Evolutionary conservation across 2,888 invertebrate species (phyloP), one percentile per base, ranked within the genome.

Genomic region (Lathronympha strigana): DNA sequence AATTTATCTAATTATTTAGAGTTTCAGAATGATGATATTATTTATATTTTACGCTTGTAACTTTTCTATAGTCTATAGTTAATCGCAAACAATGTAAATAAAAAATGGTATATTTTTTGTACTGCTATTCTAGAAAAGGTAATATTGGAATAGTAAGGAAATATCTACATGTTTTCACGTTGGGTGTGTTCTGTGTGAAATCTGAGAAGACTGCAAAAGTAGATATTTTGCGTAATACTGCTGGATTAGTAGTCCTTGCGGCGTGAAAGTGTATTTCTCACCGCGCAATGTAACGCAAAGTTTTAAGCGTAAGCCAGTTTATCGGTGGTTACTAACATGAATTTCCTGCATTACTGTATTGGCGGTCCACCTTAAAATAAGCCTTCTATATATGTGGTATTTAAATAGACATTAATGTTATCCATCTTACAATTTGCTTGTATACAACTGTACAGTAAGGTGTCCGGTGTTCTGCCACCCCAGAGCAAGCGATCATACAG

Each of bases 391-490:
- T n/a, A n/a, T n/a, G n/a, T 28, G 5, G 8, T 28, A 28, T 28
- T 4, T 28, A 28, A 8, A 4, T 28, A 8, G 8, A 3, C 8
- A 8, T 5, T 1, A 28, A 3, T 3, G 4, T 5, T 28, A 28
- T 5, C 2, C 8, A 8, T 5, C 28, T 28, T 33, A 11, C 11
- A 9, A 33, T 11, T n/a, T 15, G 11, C 11, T 9, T 15, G 38
- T 38, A 15, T 38, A 6, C 15, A 4, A 38, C 15, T 15, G 36
- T 36, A 13, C 9, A 38, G 47, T 25, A n/a, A 23, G 23, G 23
- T 23, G 5, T 11, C 47, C 47, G 47, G 23, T 47, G 23, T 23
- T 47, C 47, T 47, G 47, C 47, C 47, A 47, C 47, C 47, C 47
- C 47, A 47, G 47, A 47, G 47, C 47, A 47, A 47, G n/a, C 23